Base-by-base conservation (phyloP, 2,113 vertebrate genomes). In the Acanthisitta chloris region DNA sequence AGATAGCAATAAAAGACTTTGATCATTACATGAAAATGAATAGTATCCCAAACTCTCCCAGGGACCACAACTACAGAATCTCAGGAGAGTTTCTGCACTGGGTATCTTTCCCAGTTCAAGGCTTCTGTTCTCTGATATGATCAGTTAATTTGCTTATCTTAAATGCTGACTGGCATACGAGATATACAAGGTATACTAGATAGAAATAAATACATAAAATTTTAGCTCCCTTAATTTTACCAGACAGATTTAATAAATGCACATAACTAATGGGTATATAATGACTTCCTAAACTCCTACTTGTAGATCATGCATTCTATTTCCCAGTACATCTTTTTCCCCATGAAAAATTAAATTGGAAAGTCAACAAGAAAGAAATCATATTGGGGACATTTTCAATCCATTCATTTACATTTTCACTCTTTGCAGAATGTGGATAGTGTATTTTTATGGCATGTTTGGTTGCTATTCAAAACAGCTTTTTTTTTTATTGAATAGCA, bases 401-500 rank as follows among this genome's bases (percentile, higher is more conserved):
- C 87, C 86, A 55, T 87, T 95, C 90, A 95, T 96, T 97, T 97
- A 94, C 92, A 95, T 95, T 95, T 97, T 91, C 77, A 72, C 51
- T 95, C 64, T 92, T 81, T 90, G 87, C 71, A 89, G 74, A 91
- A 79, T 67, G 70, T 58, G 81, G 88, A 72, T 91, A 86, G 88
- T 74, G 54, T 82, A 77, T 91, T 96, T 94, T 96, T 95, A 92
- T 85, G 81, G 74, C 71, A 70, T 92, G 80, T 95, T 97, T 95
- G 82, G 87, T 97, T 96, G 96, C 84, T 96, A 96, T 93, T 98
- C 97, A 97, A 97, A 98, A 93, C 91, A 92, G 92, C 88, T 96
- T 89, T 95, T 95, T 97, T 97, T 93, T 92, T 97, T 97, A 96
- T 96, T 98, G 94, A 98, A 98, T 96, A 96, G 95, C 81, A 97